A percentile compares a stretch with the other conserved stretches of the same genome.
phyloP scores from a whole-genome alignment of 2,888 invertebrate species.

The Netelia virgata region DNA sequence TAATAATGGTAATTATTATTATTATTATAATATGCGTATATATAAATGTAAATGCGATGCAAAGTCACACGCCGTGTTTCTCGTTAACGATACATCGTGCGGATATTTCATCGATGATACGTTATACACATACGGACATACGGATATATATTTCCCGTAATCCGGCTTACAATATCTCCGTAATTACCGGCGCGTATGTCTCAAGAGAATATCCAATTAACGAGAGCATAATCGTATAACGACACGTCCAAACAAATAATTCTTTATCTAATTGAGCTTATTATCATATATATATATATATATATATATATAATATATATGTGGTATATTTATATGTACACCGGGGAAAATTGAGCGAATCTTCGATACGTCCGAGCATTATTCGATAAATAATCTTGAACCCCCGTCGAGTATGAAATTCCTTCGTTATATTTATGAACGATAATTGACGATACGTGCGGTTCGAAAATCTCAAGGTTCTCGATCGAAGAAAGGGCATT shows the following conservation, averaged over 20 bases:
- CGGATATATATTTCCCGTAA: background rate
- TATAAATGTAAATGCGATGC: background rate
- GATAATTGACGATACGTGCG: background rate
- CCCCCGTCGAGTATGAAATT: constrained; percentile 6
- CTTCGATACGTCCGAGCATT: background rate
- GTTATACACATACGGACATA: constrained; percentile 2
- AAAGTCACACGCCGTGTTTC: background rate
- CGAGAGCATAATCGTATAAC: constrained; percentile 31
- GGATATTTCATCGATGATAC: constrained; percentile 1
- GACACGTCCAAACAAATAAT: constrained; percentile 16
- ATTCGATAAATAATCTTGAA: background rate
- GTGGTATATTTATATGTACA: background rate
- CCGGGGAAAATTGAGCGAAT: background rate
- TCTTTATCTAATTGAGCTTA: background rate
- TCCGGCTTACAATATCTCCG: constrained; percentile 8
- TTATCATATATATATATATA: background rate
- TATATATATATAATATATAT: too few relatives aligned
- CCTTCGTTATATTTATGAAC: background rate
- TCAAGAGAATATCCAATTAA: constrained; percentile 42
- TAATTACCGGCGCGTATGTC: constrained; percentile 36
- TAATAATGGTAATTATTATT: too few relatives aligned
- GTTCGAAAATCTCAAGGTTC: constrained; percentile 5
- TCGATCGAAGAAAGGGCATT: background rate
- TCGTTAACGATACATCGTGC: background rate
- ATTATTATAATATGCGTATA: background rate